Conservation (phyloP, 2,797 vertebrate genomes). For the Threskiornis aethiopicus region DNA sequence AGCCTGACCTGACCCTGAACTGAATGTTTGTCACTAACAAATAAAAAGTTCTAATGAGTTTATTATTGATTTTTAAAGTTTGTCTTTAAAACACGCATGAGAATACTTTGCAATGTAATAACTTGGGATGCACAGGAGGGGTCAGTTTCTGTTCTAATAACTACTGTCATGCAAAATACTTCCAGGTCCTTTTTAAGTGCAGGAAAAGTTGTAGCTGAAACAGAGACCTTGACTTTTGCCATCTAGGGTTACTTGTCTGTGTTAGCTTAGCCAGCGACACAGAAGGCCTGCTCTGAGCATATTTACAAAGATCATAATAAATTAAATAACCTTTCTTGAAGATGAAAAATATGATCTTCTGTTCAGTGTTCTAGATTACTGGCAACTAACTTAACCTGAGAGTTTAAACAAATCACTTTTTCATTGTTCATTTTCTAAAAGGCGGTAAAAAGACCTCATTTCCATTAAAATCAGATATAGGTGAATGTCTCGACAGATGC, state of each 20-base stretch:
- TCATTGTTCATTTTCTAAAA: background rate
- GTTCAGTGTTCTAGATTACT: background rate
- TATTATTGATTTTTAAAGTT: background rate
- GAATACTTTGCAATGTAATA: background rate
- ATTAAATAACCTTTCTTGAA: background rate
- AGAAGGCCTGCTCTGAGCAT: background rate
- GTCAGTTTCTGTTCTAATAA: background rate
- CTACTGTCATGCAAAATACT: background rate
- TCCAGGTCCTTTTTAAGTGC: background rate
- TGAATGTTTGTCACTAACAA: background rate
- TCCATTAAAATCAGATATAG: background rate
- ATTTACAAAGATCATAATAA: background rate
- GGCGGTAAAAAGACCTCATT: fast-evolving
- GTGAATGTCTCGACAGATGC: background rate
- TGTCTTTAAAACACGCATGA: background rate
- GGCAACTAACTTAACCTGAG: background rate
- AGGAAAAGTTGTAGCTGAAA: background rate
- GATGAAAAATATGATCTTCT: background rate
- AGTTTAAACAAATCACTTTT: background rate
- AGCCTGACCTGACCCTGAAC: background rate
- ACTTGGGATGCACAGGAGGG: background rate
- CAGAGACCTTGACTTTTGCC: background rate
- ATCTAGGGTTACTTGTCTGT: background rate
- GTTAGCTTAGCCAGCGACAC: background rate
- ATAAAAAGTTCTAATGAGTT: background rate